Evolutionary conservation across 1,140 invertebrate species (phyloP), one percentile per base, ranked within the genome.

Genomic region (Adoxophyes honmai): DNA sequence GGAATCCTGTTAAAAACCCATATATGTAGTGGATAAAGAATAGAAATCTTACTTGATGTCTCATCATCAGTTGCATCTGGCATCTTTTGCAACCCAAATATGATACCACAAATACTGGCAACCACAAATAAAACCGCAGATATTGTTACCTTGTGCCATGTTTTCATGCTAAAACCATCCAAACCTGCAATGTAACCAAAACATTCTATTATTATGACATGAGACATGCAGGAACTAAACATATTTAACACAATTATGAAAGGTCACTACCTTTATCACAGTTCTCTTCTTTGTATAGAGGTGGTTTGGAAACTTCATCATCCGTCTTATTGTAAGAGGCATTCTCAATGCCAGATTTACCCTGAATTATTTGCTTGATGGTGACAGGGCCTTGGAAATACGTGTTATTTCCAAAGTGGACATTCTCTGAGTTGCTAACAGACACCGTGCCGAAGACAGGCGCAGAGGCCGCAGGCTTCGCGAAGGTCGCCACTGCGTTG

Each of bases 341-440:
- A 58, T 87, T 86, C 8, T 84, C 81, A n/a, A 80, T 39, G n/a
- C 79, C 81, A 55, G 66, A 48, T 60, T 74, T 73, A 38, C 57
- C 65, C 8, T 78, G 72, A 21, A 85, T 66, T 8, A 82, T 59
- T 60, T 86, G 82, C 44, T 84, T 83, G 38, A 86, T 88, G 21
- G 73, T 79, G 1, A 88, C 81, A 37, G 85, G 85, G 2, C 85
- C 85, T 66, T 86, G 78, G 42, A 88, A 85, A 59, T 79, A 79
- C 6, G 82, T 88, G 37, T 81, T 80, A 38, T 88, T 80, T 4
- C 85, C 85, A 60, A 88, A 83, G 14, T 81, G 75, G 9, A 86
- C 73, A 67, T 88, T 78, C 21, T 85, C 78, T 15, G 81, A 86
- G 51, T 83, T 70, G 36, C 57, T 56, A 9, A 87, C 72, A 9